A percentile compares a stretch with the other conserved stretches of the same genome.
phyloP scores from a whole-genome alignment of 1,140 invertebrate species.

The Nomia melanderi region DNA sequence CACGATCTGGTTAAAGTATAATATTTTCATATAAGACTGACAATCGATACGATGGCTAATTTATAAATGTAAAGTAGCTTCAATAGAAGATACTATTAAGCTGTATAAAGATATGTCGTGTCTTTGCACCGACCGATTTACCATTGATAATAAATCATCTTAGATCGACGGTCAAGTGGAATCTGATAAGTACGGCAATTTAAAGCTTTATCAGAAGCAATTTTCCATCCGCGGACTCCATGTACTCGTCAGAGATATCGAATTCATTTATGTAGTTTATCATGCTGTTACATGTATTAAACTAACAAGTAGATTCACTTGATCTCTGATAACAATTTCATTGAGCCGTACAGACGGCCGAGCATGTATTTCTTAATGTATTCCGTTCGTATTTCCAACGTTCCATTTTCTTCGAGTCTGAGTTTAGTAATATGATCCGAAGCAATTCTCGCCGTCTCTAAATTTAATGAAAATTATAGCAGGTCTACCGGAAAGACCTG shows the following conservation, averaged over 20 bases:
- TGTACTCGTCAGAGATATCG: slow-evolving; percentile 25
- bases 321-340: slow-evolving; percentile 38
- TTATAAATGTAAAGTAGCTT: background rate
- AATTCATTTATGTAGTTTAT: slow-evolving; percentile 33
- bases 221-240: slow-evolving; percentile 22
- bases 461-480: too few species aligned
- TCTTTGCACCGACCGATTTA: background rate
- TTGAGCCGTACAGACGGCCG: background rate
- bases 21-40: too few species aligned
- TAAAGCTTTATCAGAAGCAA: slow-evolving; percentile 11
- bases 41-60: background rate
- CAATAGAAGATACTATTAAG: background rate
- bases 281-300: slow-evolving; percentile 35
- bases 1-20: too few species aligned
- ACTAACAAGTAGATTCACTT: slow-evolving; percentile 36
- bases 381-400: background rate
- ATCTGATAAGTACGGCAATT: background rate
- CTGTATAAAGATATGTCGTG: background rate
- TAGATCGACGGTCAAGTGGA: background rate
- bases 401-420: background rate
- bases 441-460: too few species aligned
- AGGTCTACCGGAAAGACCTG: too few species aligned
- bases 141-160: slow-evolving; percentile 12
- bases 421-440: too few species aligned
- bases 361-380: slow-evolving; percentile 1